Evolutionary conservation across 2,888 invertebrate genomes (phyloP).

Genomic region (Augiades crinisus): DNA sequence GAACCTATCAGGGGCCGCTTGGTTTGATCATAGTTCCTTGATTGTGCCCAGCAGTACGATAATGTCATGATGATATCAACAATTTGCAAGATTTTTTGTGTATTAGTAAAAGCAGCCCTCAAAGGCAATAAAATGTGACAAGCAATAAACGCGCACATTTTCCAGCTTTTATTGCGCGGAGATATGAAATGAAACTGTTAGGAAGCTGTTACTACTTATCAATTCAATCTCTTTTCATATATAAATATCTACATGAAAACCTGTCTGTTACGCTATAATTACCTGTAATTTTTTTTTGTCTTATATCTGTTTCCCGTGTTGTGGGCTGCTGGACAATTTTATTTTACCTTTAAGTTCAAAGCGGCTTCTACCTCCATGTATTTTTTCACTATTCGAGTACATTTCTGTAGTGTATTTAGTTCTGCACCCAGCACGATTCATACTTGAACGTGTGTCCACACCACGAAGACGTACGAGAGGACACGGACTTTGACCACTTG

Average conservation of each 20-base stretch:
- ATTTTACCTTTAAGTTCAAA: too few relatives aligned
- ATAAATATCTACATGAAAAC: neutral
- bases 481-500: too few relatives aligned
- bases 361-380: too few relatives aligned
- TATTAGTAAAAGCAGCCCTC: neutral
- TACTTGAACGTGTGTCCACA: too few relatives aligned
- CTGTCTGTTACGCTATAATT: neutral
- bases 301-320: too few relatives aligned
- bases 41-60: neutral
- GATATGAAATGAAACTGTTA: neutral
- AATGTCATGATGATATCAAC: neutral
- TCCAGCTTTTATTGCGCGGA: neutral
- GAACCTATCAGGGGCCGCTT: too few relatives aligned
- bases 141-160: neutral
- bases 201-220: neutral
- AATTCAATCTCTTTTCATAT: neutral
- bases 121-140: conserved; percentile 3
- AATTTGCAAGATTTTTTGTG: neutral
- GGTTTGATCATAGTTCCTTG: neutral
- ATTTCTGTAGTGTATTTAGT: too few relatives aligned
- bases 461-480: too few relatives aligned
- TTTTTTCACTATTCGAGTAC: too few relatives aligned
- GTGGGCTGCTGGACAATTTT: too few relatives aligned
- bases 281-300: neutral
- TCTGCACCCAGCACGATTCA: too few relatives aligned